These are phyloP conservation scores for Panagrolaimus sp. DNA, from an alignment of 1,140 invertebrate genomes.

Conservation along the genomic window DNA sequence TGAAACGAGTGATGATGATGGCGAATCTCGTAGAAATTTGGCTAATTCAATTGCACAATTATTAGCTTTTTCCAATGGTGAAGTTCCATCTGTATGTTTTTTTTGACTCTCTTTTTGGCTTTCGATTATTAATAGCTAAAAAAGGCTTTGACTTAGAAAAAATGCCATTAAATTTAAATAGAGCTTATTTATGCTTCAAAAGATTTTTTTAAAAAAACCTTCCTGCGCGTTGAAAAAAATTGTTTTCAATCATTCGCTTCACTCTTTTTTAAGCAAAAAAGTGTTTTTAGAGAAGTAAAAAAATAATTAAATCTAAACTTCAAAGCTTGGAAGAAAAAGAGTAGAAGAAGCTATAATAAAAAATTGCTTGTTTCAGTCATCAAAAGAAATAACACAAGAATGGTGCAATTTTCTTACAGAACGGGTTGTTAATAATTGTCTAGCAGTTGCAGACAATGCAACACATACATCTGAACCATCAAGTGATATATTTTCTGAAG, in stretches of 20 bases:
- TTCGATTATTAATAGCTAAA: too few species aligned
- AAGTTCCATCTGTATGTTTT: conserved; percentile 37
- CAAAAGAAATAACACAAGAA: conserved; percentile 16
- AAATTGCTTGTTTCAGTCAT: neutral
- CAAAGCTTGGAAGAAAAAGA: neutral
- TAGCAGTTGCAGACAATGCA: conserved; percentile 38
- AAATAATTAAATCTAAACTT: neutral
- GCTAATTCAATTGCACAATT: conserved; percentile 46
- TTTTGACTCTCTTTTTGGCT: too few species aligned
- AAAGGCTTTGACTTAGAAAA: too few species aligned
- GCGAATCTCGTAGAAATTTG: conserved; percentile 37
- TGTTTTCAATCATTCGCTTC: too few species aligned
- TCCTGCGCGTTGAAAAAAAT: too few species aligned
- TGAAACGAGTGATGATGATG: conserved; percentile 54
- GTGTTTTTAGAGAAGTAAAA: too few species aligned
- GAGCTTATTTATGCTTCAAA: too few species aligned
- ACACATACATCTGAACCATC: conserved; percentile 40
- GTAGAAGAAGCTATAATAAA: neutral
- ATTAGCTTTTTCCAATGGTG: conserved; percentile 31
- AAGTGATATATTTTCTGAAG: conserved; percentile 44
- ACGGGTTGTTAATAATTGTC: conserved; percentile 29
- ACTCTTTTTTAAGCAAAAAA: too few species aligned
- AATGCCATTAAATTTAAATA: too few species aligned
- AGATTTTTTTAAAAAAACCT: too few species aligned
- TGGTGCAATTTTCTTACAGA: conserved; percentile 47